Percentiles rank a stretch among this genome's conserved stretches.
phyloP scores from a whole-genome alignment of 2,888 invertebrate species.

The Nephrotoma guestfalica region DNA sequence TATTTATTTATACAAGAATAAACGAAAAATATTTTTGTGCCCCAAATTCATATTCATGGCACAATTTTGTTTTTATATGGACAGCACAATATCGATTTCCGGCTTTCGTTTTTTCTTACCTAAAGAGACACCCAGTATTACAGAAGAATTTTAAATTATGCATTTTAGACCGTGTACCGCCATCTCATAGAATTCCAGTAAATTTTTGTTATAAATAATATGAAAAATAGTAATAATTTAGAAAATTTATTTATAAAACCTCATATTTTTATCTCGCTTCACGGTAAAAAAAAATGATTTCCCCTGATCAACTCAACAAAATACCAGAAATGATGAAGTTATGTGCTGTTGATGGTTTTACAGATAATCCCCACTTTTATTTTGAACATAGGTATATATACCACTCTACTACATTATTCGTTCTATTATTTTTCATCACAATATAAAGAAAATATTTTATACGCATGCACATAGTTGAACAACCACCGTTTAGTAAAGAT shows the following conservation, averaged over 20 bases:
- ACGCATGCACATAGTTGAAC: neutral
- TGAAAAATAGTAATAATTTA: neutral
- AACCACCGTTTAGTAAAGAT: neutral
- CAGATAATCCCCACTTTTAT: neutral
- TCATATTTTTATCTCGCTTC: neutral
- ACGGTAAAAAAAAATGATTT: neutral
- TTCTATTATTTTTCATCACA: neutral
- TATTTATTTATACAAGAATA: neutral
- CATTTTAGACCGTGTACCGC: neutral
- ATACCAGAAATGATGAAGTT: neutral
- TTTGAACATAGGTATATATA: neutral
- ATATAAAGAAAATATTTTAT: neutral
- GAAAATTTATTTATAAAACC: neutral
- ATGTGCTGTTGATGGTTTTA: neutral
- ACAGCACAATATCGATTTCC: neutral
- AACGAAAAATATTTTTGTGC: neutral
- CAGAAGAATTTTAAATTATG: neutral
- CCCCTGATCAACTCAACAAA: neutral
- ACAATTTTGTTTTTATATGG: neutral
- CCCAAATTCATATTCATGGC: neutral
- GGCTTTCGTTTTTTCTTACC: neutral
- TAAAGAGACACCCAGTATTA: neutral
- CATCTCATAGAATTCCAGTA: neutral
- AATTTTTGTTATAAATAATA: neutral
- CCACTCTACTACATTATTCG: neutral